phyloP scores from a whole-genome alignment of 1,140 invertebrate species.

The Tetramorium simillimum region DNA sequence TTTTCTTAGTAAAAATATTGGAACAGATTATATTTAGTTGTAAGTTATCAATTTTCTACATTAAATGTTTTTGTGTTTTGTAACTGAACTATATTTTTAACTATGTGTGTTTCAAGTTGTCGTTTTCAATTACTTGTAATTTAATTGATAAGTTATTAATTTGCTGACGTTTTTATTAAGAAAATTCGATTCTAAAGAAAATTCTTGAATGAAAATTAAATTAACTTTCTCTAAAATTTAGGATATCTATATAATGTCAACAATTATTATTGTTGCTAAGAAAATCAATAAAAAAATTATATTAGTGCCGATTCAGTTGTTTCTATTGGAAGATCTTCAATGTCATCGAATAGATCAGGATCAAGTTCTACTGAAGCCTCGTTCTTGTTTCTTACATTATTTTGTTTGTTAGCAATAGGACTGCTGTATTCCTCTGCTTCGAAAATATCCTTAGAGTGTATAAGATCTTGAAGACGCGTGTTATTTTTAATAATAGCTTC shows the following conservation, averaged over 20 bases:
- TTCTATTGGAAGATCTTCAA: conserved; percentile 38
- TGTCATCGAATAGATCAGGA: conserved; percentile 43
- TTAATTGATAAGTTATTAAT: not conserved
- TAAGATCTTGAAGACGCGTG: not conserved
- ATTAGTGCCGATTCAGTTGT: not conserved
- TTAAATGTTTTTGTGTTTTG: not conserved
- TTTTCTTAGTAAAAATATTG: not conserved
- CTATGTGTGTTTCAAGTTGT: not conserved
- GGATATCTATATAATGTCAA: not conserved
- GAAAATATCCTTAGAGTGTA: not conserved
- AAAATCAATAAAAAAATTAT: not conserved
- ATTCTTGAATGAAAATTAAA: not conserved
- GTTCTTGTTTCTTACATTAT: not conserved
- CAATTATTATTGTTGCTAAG: not conserved
- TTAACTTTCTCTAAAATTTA: not conserved
- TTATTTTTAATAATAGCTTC: not conserved
- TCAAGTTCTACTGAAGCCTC: conserved; percentile 5
- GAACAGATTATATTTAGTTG: not conserved
- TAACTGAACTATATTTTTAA: not conserved
- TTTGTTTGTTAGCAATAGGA: not conserved
- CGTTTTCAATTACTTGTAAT: not conserved
- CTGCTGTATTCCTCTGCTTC: not conserved
- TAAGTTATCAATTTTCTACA: not conserved
- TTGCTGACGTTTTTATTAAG: not conserved
- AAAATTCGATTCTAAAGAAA: not conserved